phyloP scores from a whole-genome alignment of 2,888 invertebrate species.

The Drosophila macrospina region DNA sequence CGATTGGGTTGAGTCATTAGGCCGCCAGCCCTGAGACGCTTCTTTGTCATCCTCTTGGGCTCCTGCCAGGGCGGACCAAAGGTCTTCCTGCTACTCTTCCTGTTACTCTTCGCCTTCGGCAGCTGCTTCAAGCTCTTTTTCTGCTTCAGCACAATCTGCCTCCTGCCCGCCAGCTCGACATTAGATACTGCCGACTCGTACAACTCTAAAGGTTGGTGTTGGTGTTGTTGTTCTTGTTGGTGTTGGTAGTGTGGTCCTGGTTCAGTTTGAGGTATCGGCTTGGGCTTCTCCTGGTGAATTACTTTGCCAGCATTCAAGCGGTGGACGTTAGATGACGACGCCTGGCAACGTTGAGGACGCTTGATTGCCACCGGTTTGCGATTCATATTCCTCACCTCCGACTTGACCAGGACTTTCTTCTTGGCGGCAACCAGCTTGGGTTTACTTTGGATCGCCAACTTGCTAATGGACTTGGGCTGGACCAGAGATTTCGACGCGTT shows the following conservation, averaged over 20 bases:
- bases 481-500: neutral
- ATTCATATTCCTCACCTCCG: neutral
- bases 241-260: neutral
- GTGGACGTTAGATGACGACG: neutral
- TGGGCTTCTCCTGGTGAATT: neutral
- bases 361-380: neutral
- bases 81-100: neutral
- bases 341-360: neutral
- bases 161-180: neutral
- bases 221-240: neutral
- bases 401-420: neutral
- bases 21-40: conserved; percentile 38
- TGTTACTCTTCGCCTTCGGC: neutral
- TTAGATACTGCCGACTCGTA: neutral
- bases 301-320: conserved; percentile 5
- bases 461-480: neutral
- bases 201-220: neutral
- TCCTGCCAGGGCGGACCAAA: neutral
- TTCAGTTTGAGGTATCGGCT: neutral
- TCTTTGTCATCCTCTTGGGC: neutral
- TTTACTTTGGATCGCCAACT: neutral
- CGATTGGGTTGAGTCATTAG: neutral
- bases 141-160: neutral
- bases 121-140: neutral
- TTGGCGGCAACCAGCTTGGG: neutral